Evolutionary conservation across 2,888 invertebrate species (phyloP), one percentile per base, ranked within the genome.

Genomic region (Callyntrura guangdongensis): DNA sequence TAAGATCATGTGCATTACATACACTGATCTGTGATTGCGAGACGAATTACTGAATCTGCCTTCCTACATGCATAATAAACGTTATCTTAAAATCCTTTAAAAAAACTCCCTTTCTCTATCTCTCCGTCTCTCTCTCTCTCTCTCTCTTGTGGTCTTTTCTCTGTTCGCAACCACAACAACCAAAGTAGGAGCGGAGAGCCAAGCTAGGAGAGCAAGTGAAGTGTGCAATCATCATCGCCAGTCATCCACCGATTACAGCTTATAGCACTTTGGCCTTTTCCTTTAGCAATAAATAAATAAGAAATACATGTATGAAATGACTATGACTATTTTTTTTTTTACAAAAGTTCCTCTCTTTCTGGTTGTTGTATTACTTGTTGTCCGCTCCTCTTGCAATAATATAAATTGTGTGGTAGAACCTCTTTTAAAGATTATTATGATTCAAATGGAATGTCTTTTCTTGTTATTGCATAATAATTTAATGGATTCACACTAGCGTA

Each of bases 221-320:
- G 79, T 79, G 36, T 53, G 79, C 64, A 79, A 67, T 79, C 79
- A 77, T 8, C 47, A 72, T 72, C 45, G 11, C 8, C 53, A 9
- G 22, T 14, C 25, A 25, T 81, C 67, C 36, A 22, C 81, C 45
- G 87, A 87, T 81, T 87, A 81, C 86, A 87, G 47, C 81, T 81
- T 69, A 53, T 27, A 79, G 67, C 77, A 86, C 81, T 87, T 81
- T 69, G 47, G n/a, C 49, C 67, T 77, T 69, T 81, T 87, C 87
- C 81, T 81, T 69, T 56, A 59, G 69, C 87, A 87, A 81, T 87
- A 79, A 77, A 74, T 74, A 61, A 86, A 77, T 22, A 77, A 53
- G 20, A 49, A 86, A 47, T 36, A 36, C 36, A 36, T 9, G 64
- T 77, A 67, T 86, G 67, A 79, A 67, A 87, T n/a, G 67, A 81